Base-by-base conservation (phyloP, 1,140 invertebrate species). In the Matsumurasca onukii region DNA sequence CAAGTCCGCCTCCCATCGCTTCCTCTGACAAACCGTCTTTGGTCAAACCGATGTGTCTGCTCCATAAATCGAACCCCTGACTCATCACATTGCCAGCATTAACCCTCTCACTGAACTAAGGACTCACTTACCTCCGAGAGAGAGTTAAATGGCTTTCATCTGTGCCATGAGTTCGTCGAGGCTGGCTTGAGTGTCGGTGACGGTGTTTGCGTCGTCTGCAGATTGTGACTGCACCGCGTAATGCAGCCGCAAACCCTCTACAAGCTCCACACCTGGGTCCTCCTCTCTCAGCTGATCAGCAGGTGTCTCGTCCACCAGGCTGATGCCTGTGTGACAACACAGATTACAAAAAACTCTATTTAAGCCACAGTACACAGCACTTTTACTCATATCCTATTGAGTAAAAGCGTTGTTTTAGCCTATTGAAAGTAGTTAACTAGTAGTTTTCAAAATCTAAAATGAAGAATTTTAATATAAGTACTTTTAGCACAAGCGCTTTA, bases 111-210 rank as follows among this genome's bases (percentile, higher is more conserved):
- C n/a, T n/a, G n/a, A n/a, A n/a, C n/a, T n/a, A n/a, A n/a, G n/a
- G n/a, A n/a, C n/a, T n/a, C n/a, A n/a, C n/a, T n/a, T n/a, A n/a
- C n/a, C n/a, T n/a, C n/a, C n/a, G n/a, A n/a, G n/a, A n/a, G n/a
- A n/a, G n/a, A n/a, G n/a, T 34, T 45, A 84, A 57, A 95, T 88
- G 20, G 85, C 84, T 83, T 95, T 94, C 91, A 97, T 92, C 81
- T 94, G 86, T 45, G 87, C 87, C 91, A 95, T 95, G 64, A 97
- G 82, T 65, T 97, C 93, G 68, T 96, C 93, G 67, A 97, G 81
- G 74, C 84, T 90, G 49, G 82, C 73, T 45, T 86, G 86, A 67
- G 72, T 74, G 34, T 79, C 81, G 31, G 78, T 75, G 55, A 77
- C 73, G 49, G 72, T 71, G 34, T 65, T 55, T 24, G 70, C 71